Conservation (phyloP, 2,113 vertebrate species). For the Dasyprocta punctata region DNA sequence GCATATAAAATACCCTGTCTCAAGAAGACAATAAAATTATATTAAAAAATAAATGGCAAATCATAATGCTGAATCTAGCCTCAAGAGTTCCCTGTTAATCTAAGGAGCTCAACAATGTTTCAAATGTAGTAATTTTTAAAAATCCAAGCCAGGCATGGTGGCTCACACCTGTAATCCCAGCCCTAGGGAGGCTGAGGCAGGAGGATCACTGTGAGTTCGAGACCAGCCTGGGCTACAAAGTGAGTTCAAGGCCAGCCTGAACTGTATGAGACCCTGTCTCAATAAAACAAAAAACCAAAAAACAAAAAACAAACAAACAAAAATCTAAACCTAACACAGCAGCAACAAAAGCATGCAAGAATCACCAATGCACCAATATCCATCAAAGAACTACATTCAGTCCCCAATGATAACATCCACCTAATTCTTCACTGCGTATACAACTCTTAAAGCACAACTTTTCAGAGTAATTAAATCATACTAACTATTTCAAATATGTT, state of each 20-base stretch:
- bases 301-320: too few species aligned
- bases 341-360: not conserved
- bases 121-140: not conserved
- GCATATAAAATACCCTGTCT: too few species aligned
- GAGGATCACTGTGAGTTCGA: too few species aligned
- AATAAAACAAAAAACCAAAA: too few species aligned
- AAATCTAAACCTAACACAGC: not conserved
- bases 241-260: too few species aligned
- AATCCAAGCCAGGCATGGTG: too few species aligned
- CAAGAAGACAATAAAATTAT: not conserved
- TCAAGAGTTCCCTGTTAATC: not conserved
- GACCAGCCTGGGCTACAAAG: too few species aligned
- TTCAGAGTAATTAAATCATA: conserved; percentile 5
- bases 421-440: not conserved
- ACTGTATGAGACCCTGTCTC: too few species aligned
- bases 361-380: not conserved
- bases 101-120: conserved; percentile 16
- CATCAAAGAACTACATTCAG: not conserved
- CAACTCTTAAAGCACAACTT: not conserved
- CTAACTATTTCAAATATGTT: conserved; percentile 14
- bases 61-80: not conserved
- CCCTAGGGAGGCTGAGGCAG: too few species aligned
- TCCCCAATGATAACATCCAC: not conserved
- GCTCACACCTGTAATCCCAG: too few species aligned
- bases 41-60: not conserved